phyloP scores from a whole-genome alignment of 2,113 vertebrate species.

The Lophochroa leadbeateri region DNA sequence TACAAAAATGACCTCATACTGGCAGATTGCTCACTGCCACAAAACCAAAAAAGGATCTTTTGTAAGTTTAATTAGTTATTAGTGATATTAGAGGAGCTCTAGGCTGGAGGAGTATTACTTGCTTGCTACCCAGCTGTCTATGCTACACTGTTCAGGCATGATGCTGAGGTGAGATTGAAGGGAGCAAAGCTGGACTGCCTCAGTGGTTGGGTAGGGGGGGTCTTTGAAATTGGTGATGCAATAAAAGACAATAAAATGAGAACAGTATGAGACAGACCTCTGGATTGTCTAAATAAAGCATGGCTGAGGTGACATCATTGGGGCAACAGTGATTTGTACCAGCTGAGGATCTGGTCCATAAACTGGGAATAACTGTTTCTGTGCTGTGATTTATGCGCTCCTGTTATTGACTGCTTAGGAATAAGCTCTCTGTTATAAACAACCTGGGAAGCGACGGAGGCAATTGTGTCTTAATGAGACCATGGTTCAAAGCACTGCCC shows the following conservation, averaged over 20 bases:
- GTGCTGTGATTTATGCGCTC: slow-evolving; percentile 31
- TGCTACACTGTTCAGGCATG: fast-evolving
- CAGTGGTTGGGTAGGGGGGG: fast-evolving
- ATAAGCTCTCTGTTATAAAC: slow-evolving; percentile 18
- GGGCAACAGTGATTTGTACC: slow-evolving; percentile 13
- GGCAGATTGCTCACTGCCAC: not conserved
- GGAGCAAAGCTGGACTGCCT: not conserved
- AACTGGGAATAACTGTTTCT: not conserved
- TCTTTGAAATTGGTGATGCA: fast-evolving
- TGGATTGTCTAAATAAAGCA: not conserved
- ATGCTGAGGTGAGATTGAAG: not conserved
- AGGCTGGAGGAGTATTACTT: not conserved
- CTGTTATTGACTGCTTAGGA: slow-evolving; percentile 30
- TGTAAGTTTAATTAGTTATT: not conserved
- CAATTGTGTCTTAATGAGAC: slow-evolving; percentile 23
- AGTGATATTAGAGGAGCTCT: not conserved
- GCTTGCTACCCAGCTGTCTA: fast-evolving
- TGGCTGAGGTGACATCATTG: slow-evolving; percentile 4
- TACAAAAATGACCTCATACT: not conserved
- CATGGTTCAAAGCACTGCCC: slow-evolving; percentile 35
- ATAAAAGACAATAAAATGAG: not conserved
- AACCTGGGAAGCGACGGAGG: not conserved
- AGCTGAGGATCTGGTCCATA: slow-evolving; percentile 27
- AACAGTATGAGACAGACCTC: not conserved
- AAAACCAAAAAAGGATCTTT: not conserved